Evolutionary conservation across 2,888 invertebrate species (phyloP).

Genomic region (Clistopyga incitator): DNA sequence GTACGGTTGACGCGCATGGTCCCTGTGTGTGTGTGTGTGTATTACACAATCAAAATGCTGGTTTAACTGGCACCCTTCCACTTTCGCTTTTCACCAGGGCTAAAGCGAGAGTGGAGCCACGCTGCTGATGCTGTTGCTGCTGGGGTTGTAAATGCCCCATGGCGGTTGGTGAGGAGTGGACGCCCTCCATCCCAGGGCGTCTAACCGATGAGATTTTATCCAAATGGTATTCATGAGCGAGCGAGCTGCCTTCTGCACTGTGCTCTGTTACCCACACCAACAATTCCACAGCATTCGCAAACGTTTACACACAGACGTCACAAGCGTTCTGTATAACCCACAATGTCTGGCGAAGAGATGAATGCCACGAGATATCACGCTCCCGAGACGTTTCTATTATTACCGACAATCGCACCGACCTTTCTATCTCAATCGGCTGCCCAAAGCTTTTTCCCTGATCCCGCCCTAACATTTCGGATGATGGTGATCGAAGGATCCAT

Average conservation of each 20-base stretch:
- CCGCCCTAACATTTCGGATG: constrained; percentile 9
- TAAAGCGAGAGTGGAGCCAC: constrained; percentile 49
- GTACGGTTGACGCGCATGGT: constrained; percentile 24
- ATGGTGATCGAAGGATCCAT: constrained; percentile 22
- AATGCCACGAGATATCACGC: constrained; percentile 69
- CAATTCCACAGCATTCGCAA: constrained; percentile 21
- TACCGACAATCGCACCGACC: constrained; percentile 67
- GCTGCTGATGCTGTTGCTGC: constrained; percentile 38
- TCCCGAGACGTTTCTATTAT: constrained; percentile 75
- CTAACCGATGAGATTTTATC: constrained; percentile 80
- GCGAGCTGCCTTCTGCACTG: constrained; percentile 52
- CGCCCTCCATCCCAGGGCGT: constrained; percentile 59
- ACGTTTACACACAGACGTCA: constrained; percentile 33
- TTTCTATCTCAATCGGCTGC: constrained; percentile 61
- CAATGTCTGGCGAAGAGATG: constrained; percentile 67
- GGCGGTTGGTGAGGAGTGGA: constrained; percentile 68
- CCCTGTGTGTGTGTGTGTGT: constrained; percentile 31
- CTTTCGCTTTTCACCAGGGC: constrained; percentile 62
- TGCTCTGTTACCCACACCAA: constrained; percentile 28
- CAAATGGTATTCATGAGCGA: constrained; percentile 80
- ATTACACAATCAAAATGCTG: constrained; percentile 46
- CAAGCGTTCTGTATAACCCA: constrained; percentile 28
- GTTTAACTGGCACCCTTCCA: constrained; percentile 67
- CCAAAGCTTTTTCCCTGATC: constrained; percentile 46
- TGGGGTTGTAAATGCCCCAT: constrained; percentile 70